Percentiles rank a stretch among this genome's conserved stretches.
Evolutionary conservation across 2,888 invertebrate genomes (phyloP).

Genomic region (Stenolophus ochropezus): DNA sequence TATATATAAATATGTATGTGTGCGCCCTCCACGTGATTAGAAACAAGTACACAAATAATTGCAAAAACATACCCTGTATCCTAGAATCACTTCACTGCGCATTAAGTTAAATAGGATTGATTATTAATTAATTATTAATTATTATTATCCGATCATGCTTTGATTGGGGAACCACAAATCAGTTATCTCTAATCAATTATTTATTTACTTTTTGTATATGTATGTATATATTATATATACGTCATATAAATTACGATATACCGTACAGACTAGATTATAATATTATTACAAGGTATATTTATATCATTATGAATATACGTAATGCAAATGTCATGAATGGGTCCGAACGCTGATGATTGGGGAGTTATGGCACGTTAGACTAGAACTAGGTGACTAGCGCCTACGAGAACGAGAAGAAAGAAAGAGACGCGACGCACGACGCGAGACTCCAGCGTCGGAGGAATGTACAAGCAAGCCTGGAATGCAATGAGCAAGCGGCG

Average conservation of each 20-base stretch:
- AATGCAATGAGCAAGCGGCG: slow-evolving; percentile 66
- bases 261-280: slow-evolving; percentile 57
- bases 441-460: slow-evolving; percentile 69
- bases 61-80: slow-evolving; percentile 96
- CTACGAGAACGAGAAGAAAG: slow-evolving; percentile 23
- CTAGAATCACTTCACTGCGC: slow-evolving; percentile 87
- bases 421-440: slow-evolving; percentile 1
- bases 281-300: slow-evolving; percentile 58
- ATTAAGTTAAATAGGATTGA: slow-evolving; percentile 63
- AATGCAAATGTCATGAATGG: slow-evolving; percentile 35
- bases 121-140: slow-evolving; percentile 65
- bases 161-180: slow-evolving; percentile 69
- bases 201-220: slow-evolving; percentile 58
- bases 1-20: slow-evolving; percentile 55
- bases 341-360: slow-evolving; percentile 25
- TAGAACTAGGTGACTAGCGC: slow-evolving; percentile 37
- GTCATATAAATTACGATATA: slow-evolving; percentile 59
- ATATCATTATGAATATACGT: slow-evolving; percentile 47
- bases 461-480: slow-evolving; percentile 72
- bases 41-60: slow-evolving; percentile 86
- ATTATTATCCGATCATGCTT: slow-evolving; percentile 71
- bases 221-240: slow-evolving; percentile 61
- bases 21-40: slow-evolving; percentile 65
- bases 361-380: slow-evolving; percentile 49
- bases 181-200: slow-evolving; percentile 61